These are phyloP conservation scores for Erythrocercus mccallii DNA, from an alignment of 2,113 vertebrate genomes.

Conservation along the genomic window DNA sequence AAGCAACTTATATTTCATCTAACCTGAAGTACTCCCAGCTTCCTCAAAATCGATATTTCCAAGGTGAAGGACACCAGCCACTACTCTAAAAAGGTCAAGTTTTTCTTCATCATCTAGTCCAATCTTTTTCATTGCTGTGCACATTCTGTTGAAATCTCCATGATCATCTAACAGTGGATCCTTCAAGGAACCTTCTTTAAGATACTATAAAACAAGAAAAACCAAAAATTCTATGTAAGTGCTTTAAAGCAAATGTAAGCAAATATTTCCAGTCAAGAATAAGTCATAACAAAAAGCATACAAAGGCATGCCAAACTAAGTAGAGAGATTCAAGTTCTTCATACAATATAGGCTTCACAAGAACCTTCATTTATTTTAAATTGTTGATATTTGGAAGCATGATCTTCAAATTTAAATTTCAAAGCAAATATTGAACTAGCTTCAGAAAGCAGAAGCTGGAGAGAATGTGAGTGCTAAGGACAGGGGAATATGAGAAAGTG, in stretches of 20 bases:
- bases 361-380: not conserved
- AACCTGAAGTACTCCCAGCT: slow-evolving; percentile 94
- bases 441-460: not conserved
- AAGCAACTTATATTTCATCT: not conserved
- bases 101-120: slow-evolving; percentile 93
- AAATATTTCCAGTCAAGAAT: not conserved
- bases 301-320: not conserved
- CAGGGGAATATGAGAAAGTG: not conserved
- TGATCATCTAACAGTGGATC: slow-evolving; percentile 95
- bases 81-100: slow-evolving; percentile 93
- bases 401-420: not conserved
- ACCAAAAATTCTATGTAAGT: not conserved
- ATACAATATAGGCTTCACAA: not conserved
- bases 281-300: not conserved
- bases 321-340: not conserved
- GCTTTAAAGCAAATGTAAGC: not conserved
- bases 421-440: not conserved
- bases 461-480: not conserved
- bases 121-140: slow-evolving; percentile 96
- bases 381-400: not conserved
- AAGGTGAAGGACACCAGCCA: slow-evolving; percentile 95
- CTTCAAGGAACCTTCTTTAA: slow-evolving; percentile 89
- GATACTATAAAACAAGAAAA: slow-evolving; percentile 75
- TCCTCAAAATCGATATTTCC: slow-evolving; percentile 99
- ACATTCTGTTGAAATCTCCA: slow-evolving; percentile 92